Evolutionary conservation across 2,797 vertebrate genomes (phyloP).

Genomic region (Steatocranus sp.): DNA sequence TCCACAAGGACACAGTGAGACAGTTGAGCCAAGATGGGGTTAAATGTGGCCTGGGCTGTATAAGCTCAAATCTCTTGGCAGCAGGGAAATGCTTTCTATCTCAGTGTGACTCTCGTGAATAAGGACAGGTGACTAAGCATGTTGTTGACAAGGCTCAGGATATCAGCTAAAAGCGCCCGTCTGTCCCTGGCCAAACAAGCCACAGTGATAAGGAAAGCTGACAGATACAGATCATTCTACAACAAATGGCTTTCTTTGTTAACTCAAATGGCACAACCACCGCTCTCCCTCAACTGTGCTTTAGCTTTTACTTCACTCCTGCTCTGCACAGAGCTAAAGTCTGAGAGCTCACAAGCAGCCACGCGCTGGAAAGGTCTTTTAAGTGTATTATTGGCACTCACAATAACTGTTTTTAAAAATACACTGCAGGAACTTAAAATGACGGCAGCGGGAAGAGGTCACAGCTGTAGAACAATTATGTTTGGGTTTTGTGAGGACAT

Average conservation of each 20-base stretch:
- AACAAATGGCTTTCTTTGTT: conserved; percentile 13
- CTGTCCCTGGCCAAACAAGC: conserved; percentile 53
- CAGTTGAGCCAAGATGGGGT: background rate
- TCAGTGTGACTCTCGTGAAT: conserved; percentile 33
- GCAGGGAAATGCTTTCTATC: conserved; percentile 11
- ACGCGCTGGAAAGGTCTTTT: background rate
- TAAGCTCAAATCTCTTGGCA: conserved; percentile 34
- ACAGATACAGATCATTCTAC: conserved; percentile 31
- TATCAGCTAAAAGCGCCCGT: conserved; percentile 32
- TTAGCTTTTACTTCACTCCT: background rate
- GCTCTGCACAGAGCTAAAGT: background rate
- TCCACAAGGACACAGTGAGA: background rate
- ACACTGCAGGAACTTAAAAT: background rate
- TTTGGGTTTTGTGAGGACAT: background rate
- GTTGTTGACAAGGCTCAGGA: conserved; percentile 31
- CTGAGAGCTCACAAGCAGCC: background rate
- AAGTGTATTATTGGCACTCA: background rate
- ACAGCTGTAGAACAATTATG: background rate
- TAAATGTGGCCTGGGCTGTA: background rate
- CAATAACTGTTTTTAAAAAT: background rate
- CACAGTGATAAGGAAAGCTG: conserved; percentile 42
- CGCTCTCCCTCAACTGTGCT: background rate
- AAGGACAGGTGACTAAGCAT: conserved; percentile 42
- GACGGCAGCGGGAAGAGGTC: background rate
- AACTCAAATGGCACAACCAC: background rate